Base-by-base conservation (phyloP, 2,888 invertebrate species). In the Flexamia atlantica region DNA sequence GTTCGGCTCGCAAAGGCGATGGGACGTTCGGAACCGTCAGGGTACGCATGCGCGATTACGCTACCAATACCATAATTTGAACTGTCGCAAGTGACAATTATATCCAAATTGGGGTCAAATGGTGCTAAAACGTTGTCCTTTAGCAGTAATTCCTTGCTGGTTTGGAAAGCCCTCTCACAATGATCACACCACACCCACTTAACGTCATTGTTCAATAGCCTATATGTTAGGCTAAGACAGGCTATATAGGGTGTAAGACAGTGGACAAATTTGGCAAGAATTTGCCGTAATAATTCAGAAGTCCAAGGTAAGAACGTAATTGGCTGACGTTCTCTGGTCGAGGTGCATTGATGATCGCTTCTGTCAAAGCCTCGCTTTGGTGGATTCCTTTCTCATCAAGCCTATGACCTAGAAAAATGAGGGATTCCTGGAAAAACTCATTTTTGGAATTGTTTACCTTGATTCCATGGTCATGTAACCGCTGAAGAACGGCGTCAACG, bases 401-500 rank as follows among this genome's bases (percentile, higher is more conserved):
- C n/a, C 70, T 10, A 46, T 81, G 79, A 32, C 85, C 84, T 40
- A 85, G n/a, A 40, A 80, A 84, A 46, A 60, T 72, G 36, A 85
- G 14, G n/a, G 36, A 12, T 4, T 30, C 46, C 23, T 32, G 20
- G 32, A 60, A 53, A 46, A 70, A 84, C 36, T 85, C 68, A 20
- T 76, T 82, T 84, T 85, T 85, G 25, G 32, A 28, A 20, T 28
- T 32, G 42, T 84, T 84, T 28, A 83, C 74, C 40, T 84, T 82
- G n/a, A 84, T 79, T 76, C 83, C 83, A 46, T 83, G 72, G 60
- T 82, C 46, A 7, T 53, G n/a, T 42, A 88, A 79, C 36, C 85
- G 72, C 23, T 86, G 72, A 46, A 87, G 23, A 14, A 87, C 87
- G 82, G 85, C 64, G 14, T 70, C 84, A 17, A 87, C 82, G 23